These are phyloP conservation scores for Misgurnus anguillicaudatus DNA, from an alignment of 2,113 vertebrate species.

Conservation along the genomic window DNA sequence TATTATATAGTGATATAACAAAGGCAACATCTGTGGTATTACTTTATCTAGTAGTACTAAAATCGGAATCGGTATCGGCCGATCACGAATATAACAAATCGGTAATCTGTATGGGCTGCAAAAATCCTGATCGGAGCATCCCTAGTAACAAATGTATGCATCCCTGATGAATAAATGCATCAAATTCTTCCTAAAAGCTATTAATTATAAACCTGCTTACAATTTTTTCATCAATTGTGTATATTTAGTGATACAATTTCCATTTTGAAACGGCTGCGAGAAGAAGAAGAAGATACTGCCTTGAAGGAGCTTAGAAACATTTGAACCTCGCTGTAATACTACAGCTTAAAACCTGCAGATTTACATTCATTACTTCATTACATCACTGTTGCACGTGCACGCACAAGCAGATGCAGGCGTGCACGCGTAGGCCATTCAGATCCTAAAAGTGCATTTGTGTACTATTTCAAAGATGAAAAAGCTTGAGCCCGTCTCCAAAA, in stretches of 20 bases:
- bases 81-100: too few relatives aligned
- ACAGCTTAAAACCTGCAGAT: background rate
- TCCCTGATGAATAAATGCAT: too few relatives aligned
- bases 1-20: too few relatives aligned
- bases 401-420: background rate
- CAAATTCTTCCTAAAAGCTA: too few relatives aligned
- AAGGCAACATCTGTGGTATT: too few relatives aligned
- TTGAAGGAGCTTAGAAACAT: conserved; percentile 2
- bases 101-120: too few relatives aligned
- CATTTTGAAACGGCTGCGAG: background rate
- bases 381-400: background rate
- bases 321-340: background rate
- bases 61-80: too few relatives aligned
- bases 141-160: too few relatives aligned
- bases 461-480: conserved; percentile 27
- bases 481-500: conserved; percentile 16
- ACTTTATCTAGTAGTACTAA: too few relatives aligned
- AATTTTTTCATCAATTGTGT: too few relatives aligned
- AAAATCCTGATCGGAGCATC: too few relatives aligned
- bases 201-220: too few relatives aligned
- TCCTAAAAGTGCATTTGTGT: conserved; percentile 12
- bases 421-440: background rate
- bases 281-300: background rate
- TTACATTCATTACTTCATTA: background rate
- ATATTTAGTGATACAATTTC: background rate